phyloP scores from a whole-genome alignment of 1,140 invertebrate genomes.

The Pentalonia nigronervosa region DNA sequence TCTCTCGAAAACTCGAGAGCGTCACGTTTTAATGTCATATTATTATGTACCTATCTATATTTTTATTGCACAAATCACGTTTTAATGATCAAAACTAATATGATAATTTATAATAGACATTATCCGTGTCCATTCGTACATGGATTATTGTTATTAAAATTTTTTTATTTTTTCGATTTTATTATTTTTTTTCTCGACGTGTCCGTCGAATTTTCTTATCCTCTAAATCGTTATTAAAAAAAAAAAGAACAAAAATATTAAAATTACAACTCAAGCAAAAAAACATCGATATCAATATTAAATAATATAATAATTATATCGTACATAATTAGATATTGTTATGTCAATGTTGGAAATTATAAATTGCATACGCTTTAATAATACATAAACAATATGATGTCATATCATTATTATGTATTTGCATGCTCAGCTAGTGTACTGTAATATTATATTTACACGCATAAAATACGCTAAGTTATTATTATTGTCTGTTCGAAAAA shows the following conservation, averaged over 20 bases:
- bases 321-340: neutral
- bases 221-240: neutral
- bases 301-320: neutral
- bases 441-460: neutral
- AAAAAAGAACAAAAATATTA: neutral
- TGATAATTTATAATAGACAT: neutral
- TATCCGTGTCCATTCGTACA: neutral
- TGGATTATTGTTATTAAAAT: neutral
- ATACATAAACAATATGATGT: neutral
- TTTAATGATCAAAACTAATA: neutral
- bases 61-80: neutral
- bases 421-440: neutral
- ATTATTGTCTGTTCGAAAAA: neutral
- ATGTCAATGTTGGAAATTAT: neutral
- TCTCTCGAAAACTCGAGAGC: neutral
- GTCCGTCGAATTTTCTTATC: neutral
- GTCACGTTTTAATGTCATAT: neutral
- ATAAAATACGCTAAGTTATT: slow-evolving; percentile 18
- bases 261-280: neutral
- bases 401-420: neutral
- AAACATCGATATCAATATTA: neutral
- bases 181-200: neutral
- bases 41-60: neutral
- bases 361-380: neutral
- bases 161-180: neutral